Percentiles rank a stretch among this genome's conserved stretches.
phyloP scores from a whole-genome alignment of 2,888 invertebrate genomes.

The Andrena chrysosceles region DNA sequence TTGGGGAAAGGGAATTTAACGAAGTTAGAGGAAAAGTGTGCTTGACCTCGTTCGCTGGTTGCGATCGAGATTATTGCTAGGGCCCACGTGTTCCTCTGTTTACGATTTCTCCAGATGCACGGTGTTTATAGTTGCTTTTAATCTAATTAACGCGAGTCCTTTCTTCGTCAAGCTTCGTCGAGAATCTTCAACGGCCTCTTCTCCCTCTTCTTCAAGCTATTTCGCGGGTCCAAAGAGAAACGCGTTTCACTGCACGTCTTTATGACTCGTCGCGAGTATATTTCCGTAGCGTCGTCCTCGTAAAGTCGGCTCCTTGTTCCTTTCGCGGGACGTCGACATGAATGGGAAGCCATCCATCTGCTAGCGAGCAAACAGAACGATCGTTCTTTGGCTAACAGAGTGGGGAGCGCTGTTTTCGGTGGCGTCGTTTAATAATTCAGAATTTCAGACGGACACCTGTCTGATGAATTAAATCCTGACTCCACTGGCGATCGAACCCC shows the following conservation, averaged over 20 bases:
- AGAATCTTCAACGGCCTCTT: background rate
- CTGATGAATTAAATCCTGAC: background rate
- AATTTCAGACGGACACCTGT: background rate
- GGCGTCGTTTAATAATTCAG: conserved; percentile 9
- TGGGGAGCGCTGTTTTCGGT: conserved; percentile 13
- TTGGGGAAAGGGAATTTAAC: conserved; percentile 46
- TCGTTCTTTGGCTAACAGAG: background rate
- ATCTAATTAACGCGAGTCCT: background rate
- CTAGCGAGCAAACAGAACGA: background rate
- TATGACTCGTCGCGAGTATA: conserved; percentile 40
- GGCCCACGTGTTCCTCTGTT: background rate
- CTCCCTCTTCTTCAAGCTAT: background rate
- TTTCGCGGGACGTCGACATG: background rate
- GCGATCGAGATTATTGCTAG: conserved; percentile 56
- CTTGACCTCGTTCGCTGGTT: conserved; percentile 39
- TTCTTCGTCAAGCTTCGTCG: background rate
- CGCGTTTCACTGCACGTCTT: conserved; percentile 36
- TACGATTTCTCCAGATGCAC: background rate
- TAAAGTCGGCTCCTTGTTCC: conserved; percentile 38
- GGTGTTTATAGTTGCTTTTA: background rate
- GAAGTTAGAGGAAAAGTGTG: conserved; percentile 55
- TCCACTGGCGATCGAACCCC: background rate
- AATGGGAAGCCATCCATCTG: background rate
- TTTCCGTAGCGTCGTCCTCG: conserved; percentile 45
- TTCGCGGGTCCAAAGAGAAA: conserved; percentile 5